Base-by-base conservation (phyloP, 2,888 invertebrate genomes). In the Drosophila mulleri region DNA sequence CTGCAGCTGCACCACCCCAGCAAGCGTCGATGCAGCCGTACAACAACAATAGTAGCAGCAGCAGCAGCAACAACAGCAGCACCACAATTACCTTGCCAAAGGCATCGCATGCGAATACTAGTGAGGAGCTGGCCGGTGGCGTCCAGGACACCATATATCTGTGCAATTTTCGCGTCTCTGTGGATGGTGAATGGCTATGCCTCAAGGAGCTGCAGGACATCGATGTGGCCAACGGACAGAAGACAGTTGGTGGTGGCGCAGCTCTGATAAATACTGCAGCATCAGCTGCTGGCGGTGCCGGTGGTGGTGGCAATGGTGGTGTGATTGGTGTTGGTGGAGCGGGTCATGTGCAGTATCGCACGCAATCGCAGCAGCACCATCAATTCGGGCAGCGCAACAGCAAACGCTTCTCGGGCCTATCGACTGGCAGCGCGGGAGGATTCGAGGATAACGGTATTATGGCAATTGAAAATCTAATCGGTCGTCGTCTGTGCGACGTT, bases 161-260 rank as follows among this genome's bases (percentile, higher is more conserved):
- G 93, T 98, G 98, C 94, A 98, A 98, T 93, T 98, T 98, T 93
- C 96, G 98, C 67, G 98, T 98, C 8, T 98, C 98, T 59, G 98
- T 98, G 48, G 98, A 98, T 91, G 98, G 98, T 70, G 98, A 98
- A 93, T 98, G 98, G 98, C 94, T 98, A 68, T 98, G 98, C 92
- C 94, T 98, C 65, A 97, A 98, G 92, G 98, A 98, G 93, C 94
- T 98, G 70, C 97, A 98, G 89, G 98, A 98, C 93, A 96, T 98
- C 91, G 97, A 97, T 91, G 95, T 94, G 52, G 89, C 62, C 7
- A 78, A 78, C 14, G 87, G 72, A 29, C 78, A 67, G 7, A 96
- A 96, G 61, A 80, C 80, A 23, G 72, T 72, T 61, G 80, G 82
- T 44, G 80, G 83, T 37, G 76, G 83, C 42, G 74, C 83, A 11